phyloP scores from a whole-genome alignment of 2,797 vertebrate species.

The Pangasius krempfi region DNA sequence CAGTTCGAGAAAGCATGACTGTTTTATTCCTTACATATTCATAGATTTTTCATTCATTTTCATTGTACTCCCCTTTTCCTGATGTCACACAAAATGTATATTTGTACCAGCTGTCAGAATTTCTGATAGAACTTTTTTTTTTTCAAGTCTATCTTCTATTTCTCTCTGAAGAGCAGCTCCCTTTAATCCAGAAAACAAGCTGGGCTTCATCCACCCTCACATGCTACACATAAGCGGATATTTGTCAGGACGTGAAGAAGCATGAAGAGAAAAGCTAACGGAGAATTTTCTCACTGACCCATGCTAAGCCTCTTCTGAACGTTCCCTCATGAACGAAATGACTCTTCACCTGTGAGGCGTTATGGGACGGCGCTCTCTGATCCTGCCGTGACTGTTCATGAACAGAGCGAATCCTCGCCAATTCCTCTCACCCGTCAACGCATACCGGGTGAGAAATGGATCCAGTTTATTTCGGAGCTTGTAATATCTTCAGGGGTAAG shows the following conservation, averaged over 20 bases:
- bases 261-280: constrained; percentile 20
- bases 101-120: constrained; percentile 1
- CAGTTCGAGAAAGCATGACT: neutral
- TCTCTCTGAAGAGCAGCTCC: neutral
- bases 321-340: constrained; percentile 33
- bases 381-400: constrained; percentile 61
- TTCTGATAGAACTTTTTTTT: neutral
- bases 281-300: constrained; percentile 33
- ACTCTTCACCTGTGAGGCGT: constrained; percentile 33
- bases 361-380: constrained; percentile 40
- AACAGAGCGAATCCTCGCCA: constrained; percentile 58
- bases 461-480: constrained; percentile 76
- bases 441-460: constrained; percentile 72
- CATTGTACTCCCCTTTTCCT: neutral
- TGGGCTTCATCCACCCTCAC: constrained; percentile 4
- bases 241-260: constrained; percentile 26
- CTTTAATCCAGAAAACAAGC: constrained; percentile 18
- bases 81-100: neutral
- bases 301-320: constrained; percentile 22
- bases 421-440: constrained; percentile 70
- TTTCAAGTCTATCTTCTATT: neutral
- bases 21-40: neutral
- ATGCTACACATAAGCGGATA: neutral
- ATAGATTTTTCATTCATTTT: too few relatives aligned
- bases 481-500: constrained; percentile 76